A percentile compares a stretch with the other conserved stretches of the same genome.
Evolutionary conservation across 2,113 vertebrate genomes (phyloP).

Genomic region (Copsychus sechellarum): DNA sequence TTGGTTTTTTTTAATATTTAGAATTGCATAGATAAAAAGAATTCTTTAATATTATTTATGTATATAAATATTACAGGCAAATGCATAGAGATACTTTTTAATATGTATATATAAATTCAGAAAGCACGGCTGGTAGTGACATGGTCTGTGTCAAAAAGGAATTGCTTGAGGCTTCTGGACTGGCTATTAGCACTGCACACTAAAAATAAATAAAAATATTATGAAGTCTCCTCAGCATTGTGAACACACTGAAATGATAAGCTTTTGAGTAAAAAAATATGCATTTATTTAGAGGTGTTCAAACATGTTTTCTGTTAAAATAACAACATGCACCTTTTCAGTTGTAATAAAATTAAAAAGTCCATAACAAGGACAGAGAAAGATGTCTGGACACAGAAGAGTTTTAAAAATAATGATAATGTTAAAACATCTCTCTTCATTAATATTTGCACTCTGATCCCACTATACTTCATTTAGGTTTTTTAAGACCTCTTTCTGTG

Average conservation of each 20-base stretch:
- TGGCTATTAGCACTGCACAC: neutral
- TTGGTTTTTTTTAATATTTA: neutral
- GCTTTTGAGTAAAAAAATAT: neutral
- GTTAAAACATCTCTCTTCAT: neutral
- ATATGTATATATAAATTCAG: neutral
- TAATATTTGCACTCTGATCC: neutral
- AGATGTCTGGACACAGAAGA: neutral
- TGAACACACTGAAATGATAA: neutral
- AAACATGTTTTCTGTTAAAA: neutral
- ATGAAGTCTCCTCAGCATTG: neutral
- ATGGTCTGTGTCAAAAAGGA: neutral
- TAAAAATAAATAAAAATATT: neutral
- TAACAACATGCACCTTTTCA: neutral
- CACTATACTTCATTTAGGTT: neutral
- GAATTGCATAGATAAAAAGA: neutral
- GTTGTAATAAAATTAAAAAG: neutral
- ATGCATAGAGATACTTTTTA: neutral
- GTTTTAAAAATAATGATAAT: neutral
- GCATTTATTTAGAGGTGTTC: neutral
- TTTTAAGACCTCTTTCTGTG: neutral
- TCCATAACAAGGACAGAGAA: neutral
- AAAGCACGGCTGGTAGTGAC: neutral
- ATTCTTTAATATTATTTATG: neutral
- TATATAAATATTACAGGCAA: neutral
- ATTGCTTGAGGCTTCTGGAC: neutral